Evolutionary conservation across 1,140 invertebrate species (phyloP).

Genomic region (Monomorium pharaonis): DNA sequence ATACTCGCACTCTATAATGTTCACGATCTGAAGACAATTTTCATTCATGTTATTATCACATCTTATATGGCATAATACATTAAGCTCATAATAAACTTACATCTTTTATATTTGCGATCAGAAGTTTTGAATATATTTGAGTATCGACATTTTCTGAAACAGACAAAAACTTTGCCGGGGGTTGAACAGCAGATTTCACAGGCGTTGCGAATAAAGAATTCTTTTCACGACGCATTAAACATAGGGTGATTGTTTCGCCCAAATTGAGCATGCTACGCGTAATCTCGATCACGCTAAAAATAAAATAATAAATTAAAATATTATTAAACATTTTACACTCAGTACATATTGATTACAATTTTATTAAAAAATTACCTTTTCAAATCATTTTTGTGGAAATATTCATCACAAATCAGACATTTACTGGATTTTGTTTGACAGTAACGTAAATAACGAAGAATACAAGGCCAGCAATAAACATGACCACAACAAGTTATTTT

Average conservation of each 20-base stretch:
- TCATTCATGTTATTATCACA: not conserved
- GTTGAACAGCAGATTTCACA: conserved; percentile 77
- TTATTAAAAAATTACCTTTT: conserved; percentile 89
- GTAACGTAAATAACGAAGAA: conserved; percentile 95
- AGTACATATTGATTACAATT: not conserved
- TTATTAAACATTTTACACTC: not conserved
- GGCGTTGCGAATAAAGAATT: conserved; percentile 91
- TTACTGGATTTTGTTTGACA: conserved; percentile 88
- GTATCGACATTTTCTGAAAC: conserved; percentile 84
- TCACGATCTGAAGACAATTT: conserved; percentile 82
- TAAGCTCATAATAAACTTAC: conserved; percentile 79
- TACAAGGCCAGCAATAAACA: conserved; percentile 98
- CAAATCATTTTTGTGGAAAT: conserved; percentile 91
- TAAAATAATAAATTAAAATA: conserved; percentile 31
- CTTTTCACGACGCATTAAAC: conserved; percentile 94
- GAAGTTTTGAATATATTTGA: conserved; percentile 90
- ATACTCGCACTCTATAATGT: conserved; percentile 91
- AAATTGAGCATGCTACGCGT: conserved; percentile 87
- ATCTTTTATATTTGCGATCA: conserved; percentile 89
- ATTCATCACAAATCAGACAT: conserved; percentile 95
- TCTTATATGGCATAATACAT: not conserved
- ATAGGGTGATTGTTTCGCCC: conserved; percentile 91
- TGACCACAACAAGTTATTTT: conserved; percentile 98
- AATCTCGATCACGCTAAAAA: conserved; percentile 87
- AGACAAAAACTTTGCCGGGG: conserved; percentile 80